phyloP scores from a whole-genome alignment of 2,797 vertebrate genomes.

The Xenopus petersii region DNA sequence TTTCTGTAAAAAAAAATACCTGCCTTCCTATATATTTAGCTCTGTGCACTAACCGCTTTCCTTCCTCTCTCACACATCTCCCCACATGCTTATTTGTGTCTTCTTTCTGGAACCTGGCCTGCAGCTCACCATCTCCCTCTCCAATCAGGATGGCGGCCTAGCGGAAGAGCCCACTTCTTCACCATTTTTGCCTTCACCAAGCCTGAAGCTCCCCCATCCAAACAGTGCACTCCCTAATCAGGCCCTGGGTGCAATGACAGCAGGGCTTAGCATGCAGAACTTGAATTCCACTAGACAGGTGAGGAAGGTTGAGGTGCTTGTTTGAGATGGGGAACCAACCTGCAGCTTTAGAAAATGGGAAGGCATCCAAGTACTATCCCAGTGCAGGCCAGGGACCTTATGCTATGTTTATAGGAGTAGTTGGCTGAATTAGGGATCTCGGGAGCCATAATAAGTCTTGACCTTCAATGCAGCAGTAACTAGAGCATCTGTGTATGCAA shows the following conservation, averaged over 20 bases:
- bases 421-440: no score
- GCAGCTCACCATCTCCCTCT: constrained; percentile 72
- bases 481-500: no score
- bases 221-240: constrained; percentile 95
- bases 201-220: constrained; percentile 96
- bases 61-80: not conserved
- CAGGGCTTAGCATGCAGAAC: constrained; percentile 98
- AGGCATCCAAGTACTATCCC: no score
- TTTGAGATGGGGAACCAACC: no score
- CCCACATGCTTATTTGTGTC: not conserved
- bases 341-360: no score
- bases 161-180: constrained; percentile 93
- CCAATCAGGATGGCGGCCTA: constrained; percentile 88
- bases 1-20: no score
- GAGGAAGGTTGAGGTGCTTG: constrained; percentile 42
- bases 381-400: no score
- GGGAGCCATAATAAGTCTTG: no score
- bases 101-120: constrained; percentile 51
- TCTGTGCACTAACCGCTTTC: not conserved
- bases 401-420: no score
- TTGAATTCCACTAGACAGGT: constrained; percentile 99
- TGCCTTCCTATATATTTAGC: not conserved
- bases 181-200: constrained; percentile 99
- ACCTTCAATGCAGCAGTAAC: no score
- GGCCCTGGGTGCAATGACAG: constrained; percentile 91